Conservation (phyloP, 2,888 invertebrate species). For the Rhyacophila evoluta region DNA sequence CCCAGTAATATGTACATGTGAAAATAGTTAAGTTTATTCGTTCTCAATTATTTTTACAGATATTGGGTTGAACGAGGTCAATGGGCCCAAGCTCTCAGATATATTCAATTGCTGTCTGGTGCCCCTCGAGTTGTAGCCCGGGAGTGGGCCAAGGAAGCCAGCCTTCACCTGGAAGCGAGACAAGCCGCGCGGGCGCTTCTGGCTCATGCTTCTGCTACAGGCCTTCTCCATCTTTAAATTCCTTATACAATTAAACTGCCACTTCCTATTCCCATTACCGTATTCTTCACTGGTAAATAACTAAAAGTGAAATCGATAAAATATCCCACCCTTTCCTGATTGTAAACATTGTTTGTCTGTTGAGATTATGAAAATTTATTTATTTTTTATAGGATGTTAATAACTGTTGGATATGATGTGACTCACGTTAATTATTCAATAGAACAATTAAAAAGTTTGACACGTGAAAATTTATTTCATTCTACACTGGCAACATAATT, state of each 20-base stretch:
- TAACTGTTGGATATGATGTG: too few species aligned
- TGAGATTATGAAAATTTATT: not conserved
- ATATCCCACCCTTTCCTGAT: not conserved
- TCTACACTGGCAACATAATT: too few species aligned
- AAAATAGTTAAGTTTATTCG: slow-evolving; percentile 82
- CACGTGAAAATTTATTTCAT: too few species aligned
- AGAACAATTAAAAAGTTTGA: too few species aligned
- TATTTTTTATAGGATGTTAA: not conserved
- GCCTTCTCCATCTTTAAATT: slow-evolving; percentile 60
- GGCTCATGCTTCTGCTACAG: slow-evolving; percentile 88
- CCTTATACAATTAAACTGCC: not conserved
- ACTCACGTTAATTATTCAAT: too few species aligned
- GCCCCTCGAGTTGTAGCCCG: slow-evolving; percentile 85
- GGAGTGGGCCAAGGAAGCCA: slow-evolving; percentile 89
- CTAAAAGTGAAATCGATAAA: not conserved
- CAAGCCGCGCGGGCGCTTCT: slow-evolving; percentile 91
- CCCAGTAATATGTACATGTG: too few species aligned
- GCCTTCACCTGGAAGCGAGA: slow-evolving; percentile 86
- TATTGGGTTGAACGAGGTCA: slow-evolving; percentile 92
- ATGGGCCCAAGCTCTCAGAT: slow-evolving; percentile 84
- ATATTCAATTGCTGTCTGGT: slow-evolving; percentile 89
- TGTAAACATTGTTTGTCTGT: not conserved
- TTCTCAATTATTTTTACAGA: slow-evolving; percentile 63
- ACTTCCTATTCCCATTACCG: not conserved
- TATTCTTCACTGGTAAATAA: not conserved